A percentile compares a stretch with the other conserved stretches of the same genome.
Conservation (phyloP, 2,888 invertebrate species). For the Hypselothyrea guttata region DNA sequence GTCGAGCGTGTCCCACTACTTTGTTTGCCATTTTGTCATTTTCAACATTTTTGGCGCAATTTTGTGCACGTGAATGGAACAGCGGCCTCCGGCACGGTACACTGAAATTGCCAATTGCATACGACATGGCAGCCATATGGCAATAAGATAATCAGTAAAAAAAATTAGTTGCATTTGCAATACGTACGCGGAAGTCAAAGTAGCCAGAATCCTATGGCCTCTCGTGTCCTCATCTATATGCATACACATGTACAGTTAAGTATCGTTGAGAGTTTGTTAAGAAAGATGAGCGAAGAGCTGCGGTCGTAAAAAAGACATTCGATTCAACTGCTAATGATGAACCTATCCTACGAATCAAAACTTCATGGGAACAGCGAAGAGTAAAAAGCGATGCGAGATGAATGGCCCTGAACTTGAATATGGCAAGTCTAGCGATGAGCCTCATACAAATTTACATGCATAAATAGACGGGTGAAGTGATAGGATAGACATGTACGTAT, state of each 20-base stretch:
- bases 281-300: no score
- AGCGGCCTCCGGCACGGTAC: slow-evolving; percentile 59
- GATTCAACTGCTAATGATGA: no score
- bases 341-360: no score
- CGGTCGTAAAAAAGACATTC: no score
- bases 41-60: slow-evolving; percentile 51
- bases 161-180: slow-evolving; percentile 46
- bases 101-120: slow-evolving; percentile 44
- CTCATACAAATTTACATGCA: no score
- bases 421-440: neutral
- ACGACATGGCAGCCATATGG: slow-evolving; percentile 2
- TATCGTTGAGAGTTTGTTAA: no score
- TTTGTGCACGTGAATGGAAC: slow-evolving; percentile 61
- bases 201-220: slow-evolving; percentile 44
- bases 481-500: neutral
- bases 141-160: neutral
- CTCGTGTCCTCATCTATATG: slow-evolving; percentile 26
- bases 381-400: no score
- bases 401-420: slow-evolving; percentile 7
- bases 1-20: slow-evolving; percentile 32
- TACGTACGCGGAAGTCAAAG: slow-evolving; percentile 52
- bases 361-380: no score
- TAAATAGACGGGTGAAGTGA: no score
- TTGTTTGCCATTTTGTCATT: slow-evolving; percentile 7
- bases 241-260: neutral